phyloP scores from a whole-genome alignment of 23 tunicate genomes.

The Ascidia mentula region DNA sequence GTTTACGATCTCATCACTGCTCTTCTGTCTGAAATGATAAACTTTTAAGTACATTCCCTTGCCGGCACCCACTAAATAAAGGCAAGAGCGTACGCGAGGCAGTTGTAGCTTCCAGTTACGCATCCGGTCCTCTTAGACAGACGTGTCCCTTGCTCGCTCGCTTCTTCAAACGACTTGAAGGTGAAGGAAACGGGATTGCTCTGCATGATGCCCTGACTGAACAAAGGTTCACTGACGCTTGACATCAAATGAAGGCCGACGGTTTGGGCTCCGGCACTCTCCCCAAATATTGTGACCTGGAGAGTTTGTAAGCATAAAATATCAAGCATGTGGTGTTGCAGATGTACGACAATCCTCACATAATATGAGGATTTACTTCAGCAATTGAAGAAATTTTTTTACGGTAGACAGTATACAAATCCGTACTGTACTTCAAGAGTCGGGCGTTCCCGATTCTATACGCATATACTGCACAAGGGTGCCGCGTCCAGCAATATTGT shows the following conservation, averaged over 20 bases:
- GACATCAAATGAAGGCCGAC: slow-evolving; percentile 67
- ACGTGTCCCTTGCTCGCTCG: slow-evolving; percentile 33
- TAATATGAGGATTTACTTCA: too few species aligned
- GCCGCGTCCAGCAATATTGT: too few species aligned
- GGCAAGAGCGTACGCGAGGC: slow-evolving; percentile 25
- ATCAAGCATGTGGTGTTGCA: too few species aligned
- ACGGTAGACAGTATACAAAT: too few species aligned
- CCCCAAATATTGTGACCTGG: slow-evolving; percentile 73
- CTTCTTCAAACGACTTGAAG: slow-evolving; percentile 48
- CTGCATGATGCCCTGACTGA: slow-evolving; percentile 55
- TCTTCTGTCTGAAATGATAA: slow-evolving; percentile 29
- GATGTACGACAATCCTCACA: too few species aligned
- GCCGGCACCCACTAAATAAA: not conserved
- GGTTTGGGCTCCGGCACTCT: slow-evolving; percentile 80
- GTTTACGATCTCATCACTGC: slow-evolving; percentile 47
- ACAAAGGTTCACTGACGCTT: slow-evolving; percentile 55
- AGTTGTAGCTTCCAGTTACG: slow-evolving; percentile 55
- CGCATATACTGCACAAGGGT: too few species aligned
- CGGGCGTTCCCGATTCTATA: too few species aligned
- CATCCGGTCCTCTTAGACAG: slow-evolving; percentile 64
- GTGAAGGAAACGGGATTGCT: slow-evolving; percentile 73
- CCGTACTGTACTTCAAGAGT: too few species aligned
- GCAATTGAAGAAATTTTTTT: too few species aligned
- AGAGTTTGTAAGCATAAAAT: too few species aligned
- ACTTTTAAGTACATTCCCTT: not conserved